A percentile compares a stretch with the other conserved stretches of the same genome.
These are phyloP conservation scores for Piprites chloris DNA, from an alignment of 2,113 vertebrate genomes.

Conservation along the genomic window DNA sequence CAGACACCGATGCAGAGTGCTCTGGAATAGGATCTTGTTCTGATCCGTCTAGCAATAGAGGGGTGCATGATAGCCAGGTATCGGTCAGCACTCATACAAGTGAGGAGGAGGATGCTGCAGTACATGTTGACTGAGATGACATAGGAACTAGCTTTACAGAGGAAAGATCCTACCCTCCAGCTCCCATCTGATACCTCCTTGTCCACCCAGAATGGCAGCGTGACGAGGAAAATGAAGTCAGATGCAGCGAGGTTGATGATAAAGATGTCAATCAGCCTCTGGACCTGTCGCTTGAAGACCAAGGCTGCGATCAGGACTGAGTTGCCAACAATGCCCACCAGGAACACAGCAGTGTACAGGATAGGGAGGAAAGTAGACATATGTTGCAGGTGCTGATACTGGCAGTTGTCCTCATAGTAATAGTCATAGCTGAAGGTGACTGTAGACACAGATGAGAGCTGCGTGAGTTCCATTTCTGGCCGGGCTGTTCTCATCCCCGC, in stretches of 20 bases:
- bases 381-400: not conserved
- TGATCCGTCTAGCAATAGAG: conserved; percentile 13
- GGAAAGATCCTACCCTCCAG: conserved; percentile 73
- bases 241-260: conserved; percentile 75
- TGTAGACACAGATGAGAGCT: not conserved
- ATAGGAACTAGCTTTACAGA: conserved; percentile 77
- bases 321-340: conserved; percentile 71
- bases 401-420: conserved; percentile 20
- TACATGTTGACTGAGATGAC: conserved; percentile 80
- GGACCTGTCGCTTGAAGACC: conserved; percentile 52
- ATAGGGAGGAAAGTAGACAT: conserved; percentile 54
- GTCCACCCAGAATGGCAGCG: conserved; percentile 76
- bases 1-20: conserved; percentile 65
- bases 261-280: conserved; percentile 74
- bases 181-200: conserved; percentile 33
- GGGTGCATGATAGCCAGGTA: conserved; percentile 75
- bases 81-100: conserved; percentile 75
- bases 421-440: conserved; percentile 8
- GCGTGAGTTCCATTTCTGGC: conserved; percentile 1
- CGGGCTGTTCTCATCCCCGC: not conserved
- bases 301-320: conserved; percentile 61
- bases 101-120: conserved; percentile 75
- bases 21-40: conserved; percentile 46
- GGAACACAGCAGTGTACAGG: conserved; percentile 68
- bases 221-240: conserved; percentile 79